These are phyloP conservation scores for Drosophila quinaria DNA, from an alignment of 2,888 invertebrate genomes.

Conservation along the genomic window DNA sequence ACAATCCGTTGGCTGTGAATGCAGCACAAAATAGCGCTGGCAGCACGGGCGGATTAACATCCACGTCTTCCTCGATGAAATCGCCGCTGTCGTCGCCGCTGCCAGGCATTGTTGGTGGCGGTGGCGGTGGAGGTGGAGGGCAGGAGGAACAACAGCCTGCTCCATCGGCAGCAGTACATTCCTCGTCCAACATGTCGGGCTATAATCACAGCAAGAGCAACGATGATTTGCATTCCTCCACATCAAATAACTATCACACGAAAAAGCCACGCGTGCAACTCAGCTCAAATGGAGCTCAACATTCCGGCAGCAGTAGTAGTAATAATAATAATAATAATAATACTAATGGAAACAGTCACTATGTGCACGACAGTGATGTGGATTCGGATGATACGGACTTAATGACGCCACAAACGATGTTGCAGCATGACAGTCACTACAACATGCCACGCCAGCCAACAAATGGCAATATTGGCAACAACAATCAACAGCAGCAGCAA, in stretches of 20 bases:
- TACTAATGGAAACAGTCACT: conserved; percentile 52
- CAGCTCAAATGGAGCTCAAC: conserved; percentile 49
- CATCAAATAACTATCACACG: conserved; percentile 76
- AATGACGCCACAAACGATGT: conserved; percentile 69
- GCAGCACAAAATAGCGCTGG: conserved; percentile 58
- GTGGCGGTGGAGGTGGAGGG: conserved; percentile 36
- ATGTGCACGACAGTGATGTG: conserved; percentile 77
- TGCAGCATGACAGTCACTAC: conserved; percentile 72
- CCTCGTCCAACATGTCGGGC: conserved; percentile 62
- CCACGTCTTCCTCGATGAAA: conserved; percentile 85
- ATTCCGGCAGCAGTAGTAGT: conserved; percentile 29
- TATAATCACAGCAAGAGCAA: conserved; percentile 59
- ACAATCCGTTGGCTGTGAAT: conserved; percentile 49
- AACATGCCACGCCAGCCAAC: conserved; percentile 51
- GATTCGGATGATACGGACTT: conserved; percentile 82
- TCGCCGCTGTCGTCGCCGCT: conserved; percentile 84
- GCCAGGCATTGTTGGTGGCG: conserved; percentile 59
- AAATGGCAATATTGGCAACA: conserved; percentile 43
- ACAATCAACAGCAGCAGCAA: conserved; percentile 50
- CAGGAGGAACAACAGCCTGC: conserved; percentile 46
- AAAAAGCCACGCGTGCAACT: conserved; percentile 84
- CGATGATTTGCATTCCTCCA: conserved; percentile 77
- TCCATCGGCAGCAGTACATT: conserved; percentile 63
- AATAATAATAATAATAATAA: neutral
- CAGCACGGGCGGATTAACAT: conserved; percentile 77